Conservation (phyloP, 2,888 invertebrate species). For the Dryobota labecula region DNA sequence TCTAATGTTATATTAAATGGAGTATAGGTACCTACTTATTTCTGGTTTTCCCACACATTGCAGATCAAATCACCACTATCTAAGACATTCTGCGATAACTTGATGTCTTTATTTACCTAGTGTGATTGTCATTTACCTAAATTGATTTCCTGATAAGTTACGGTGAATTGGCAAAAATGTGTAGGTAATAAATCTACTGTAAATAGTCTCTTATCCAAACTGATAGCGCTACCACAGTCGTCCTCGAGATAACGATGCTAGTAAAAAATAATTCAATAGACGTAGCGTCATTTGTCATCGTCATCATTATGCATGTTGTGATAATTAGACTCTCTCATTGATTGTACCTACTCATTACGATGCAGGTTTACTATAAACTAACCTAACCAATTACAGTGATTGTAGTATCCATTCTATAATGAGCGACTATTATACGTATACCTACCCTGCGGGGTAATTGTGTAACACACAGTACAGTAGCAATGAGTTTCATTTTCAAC, state of each 20-base stretch:
- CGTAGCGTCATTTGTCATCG: background rate
- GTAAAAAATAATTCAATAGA: background rate
- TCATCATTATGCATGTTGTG: background rate
- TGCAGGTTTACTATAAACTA: conserved; percentile 1
- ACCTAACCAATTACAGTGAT: background rate
- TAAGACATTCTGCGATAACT: background rate
- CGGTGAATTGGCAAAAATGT: background rate
- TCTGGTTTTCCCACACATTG: background rate
- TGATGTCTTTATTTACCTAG: background rate
- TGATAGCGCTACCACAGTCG: background rate
- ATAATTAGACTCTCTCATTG: conserved; percentile 19
- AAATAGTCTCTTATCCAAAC: background rate
- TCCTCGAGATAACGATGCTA: conserved; percentile 19
- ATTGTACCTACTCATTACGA: background rate
- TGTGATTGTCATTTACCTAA: background rate
- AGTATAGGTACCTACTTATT: no score
- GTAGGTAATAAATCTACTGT: conserved; percentile 11
- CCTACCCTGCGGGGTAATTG: no score
- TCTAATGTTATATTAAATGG: no score
- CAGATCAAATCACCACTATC: background rate
- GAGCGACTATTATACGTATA: background rate
- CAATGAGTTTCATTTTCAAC: no score
- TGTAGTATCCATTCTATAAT: background rate
- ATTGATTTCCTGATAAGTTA: conserved; percentile 18
- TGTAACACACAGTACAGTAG: no score